Evolutionary conservation across 2,797 vertebrate species (phyloP).

Genomic region (Caiman crocodilus): DNA sequence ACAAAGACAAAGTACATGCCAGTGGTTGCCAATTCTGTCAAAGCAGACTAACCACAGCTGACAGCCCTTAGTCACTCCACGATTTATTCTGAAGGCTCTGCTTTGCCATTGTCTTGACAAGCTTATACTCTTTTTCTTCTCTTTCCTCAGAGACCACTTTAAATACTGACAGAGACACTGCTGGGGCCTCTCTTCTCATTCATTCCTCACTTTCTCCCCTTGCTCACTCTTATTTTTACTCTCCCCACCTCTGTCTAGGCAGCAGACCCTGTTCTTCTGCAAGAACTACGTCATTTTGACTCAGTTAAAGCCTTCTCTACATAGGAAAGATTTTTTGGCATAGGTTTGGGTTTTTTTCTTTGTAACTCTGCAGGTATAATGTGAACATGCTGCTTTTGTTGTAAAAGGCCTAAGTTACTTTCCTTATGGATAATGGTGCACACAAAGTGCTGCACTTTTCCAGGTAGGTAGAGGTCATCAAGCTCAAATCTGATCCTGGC

Average conservation of each 20-base stretch:
- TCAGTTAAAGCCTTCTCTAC: not conserved
- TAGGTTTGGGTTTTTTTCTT: not conserved
- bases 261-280: conserved; percentile 12
- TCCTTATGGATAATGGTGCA: not conserved
- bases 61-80: conserved; percentile 33
- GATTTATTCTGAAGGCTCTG: conserved; percentile 21
- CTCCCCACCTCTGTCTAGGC: not conserved
- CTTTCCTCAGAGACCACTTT: conserved; percentile 33
- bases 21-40: conserved; percentile 33
- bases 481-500: conserved; percentile 3
- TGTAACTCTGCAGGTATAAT: not conserved
- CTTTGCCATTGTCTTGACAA: not conserved
- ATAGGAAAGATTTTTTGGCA: not conserved
- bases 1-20: conserved; percentile 29
- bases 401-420: not conserved
- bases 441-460: not conserved
- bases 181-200: conserved; percentile 26
- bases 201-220: not conserved
- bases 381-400: not conserved
- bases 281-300: conserved; percentile 36
- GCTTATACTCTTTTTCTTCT: conserved; percentile 36
- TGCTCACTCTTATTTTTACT: conserved; percentile 22
- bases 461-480: not conserved
- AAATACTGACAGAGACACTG: conserved; percentile 16
- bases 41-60: conserved; percentile 44